Evolutionary conservation across 2,888 invertebrate genomes (phyloP), one percentile per base, ranked within the genome.

Genomic region (Cordylochernes scorpioides): DNA sequence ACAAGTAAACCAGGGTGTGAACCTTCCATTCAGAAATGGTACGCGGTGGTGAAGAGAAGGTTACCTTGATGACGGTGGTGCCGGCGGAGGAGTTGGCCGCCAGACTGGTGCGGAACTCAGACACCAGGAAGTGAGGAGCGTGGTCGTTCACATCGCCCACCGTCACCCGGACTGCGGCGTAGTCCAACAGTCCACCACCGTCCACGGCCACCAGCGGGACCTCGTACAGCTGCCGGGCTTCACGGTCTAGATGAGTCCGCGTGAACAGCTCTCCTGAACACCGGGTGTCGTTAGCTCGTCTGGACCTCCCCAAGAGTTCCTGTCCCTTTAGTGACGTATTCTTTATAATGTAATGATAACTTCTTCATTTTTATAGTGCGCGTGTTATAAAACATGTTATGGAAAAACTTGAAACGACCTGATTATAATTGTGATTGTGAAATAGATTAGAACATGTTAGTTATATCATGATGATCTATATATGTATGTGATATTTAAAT

Each of bases 91-190:
- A 40, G 35, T 45, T 44, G 32, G 43, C 39, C 26, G 46, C 43
- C 12, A 54, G 38, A 29, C 46, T 46, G 16, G 45, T 42, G 31
- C 47, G 48, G 40, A 53, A 54, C 30, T 50, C 48, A 28, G 45
- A 41, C 26, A 47, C 44, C 17, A 46, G 32, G 43, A 54, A 54
- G 33, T 45, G 40, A 19, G 54, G 54, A 24, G 44, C 39, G 39
- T 51, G 48, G 36, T 54, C 54, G 35, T 53, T 53, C 28, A 46
- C 45, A 41, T 54, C 52, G 7, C 42, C 44, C 10, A 54, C 45
- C n/a, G 39, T 36, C 12, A 42, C 37, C 13, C 41, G 29, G 14
- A 42, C 39, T 12, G 34, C 31, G 13, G 44, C 33, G 27, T 40
- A 40, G 13, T 47, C 49, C 39, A 46, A 47, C 24, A 46, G 42